Base-by-base conservation (phyloP, 2,888 invertebrate genomes). In the Chrysolina haemoptera region DNA sequence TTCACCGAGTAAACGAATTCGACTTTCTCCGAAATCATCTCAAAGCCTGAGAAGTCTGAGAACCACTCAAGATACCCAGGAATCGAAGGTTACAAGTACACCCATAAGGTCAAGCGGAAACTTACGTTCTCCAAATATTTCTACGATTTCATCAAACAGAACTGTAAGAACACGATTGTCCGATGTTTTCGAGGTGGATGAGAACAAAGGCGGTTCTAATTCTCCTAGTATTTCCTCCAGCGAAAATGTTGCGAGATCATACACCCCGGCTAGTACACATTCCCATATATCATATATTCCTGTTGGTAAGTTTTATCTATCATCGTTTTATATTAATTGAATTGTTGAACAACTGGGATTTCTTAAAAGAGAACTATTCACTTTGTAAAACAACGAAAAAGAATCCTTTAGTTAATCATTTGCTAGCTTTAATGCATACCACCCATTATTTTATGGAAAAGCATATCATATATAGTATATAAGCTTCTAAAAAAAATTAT, bases 71-170 rank as follows among this genome's bases (percentile, higher is more conserved):
- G 59, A 59, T 59, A 67, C 68, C 12, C 72, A 75, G 65, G 75
- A 72, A 53, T 69, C 71, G 9, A 75, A 69, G 63, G 16, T 75
- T 35, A 75, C 75, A 18, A 75, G 75, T 64, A 75, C 75, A 35
- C 74, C 74, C n/a, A 40, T 68, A 66, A 16, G 48, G 0, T 63
- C 48, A 2, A 62, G 16, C 20, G 48, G 5, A 46, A 43, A 43
- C 35, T 8, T 59, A 8, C 10, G 4, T 48, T 72, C 71, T 41
- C 71, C 75, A 46, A 63, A 55, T 41, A 55, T 75, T 67, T 75
- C 75, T 6, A 62, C 62, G 11, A 75, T 75, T 35, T 63, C 62
- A 20, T 73, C 73, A 2, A n/a, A 20, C 27, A 70, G 41, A 64
- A 50, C 62, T 14, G 22, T 46, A 4, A 73, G 43, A 59, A 73